These are phyloP conservation scores for Lissonota sp. DNA, from an alignment of 2,888 invertebrate genomes.

Conservation along the genomic window DNA sequence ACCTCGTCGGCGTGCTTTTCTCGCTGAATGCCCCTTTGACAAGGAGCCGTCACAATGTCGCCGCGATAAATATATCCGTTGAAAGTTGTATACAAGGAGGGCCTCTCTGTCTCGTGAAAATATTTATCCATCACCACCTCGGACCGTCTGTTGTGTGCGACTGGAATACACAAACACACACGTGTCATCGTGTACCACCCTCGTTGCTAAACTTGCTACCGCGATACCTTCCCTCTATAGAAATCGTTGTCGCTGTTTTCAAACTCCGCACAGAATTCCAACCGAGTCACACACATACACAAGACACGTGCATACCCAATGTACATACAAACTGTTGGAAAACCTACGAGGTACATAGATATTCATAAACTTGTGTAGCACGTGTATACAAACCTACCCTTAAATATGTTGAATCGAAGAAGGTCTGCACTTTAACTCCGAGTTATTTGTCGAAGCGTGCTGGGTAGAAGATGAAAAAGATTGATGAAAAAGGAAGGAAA, in stretches of 20 bases:
- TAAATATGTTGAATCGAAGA: neutral
- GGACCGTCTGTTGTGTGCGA: conserved; percentile 30
- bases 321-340: no score
- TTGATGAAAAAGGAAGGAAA: neutral
- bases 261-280: conserved; percentile 30
- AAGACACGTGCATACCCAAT: neutral
- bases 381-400: no score
- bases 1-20: conserved; percentile 22
- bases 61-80: conserved; percentile 61
- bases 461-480: conserved; percentile 22
- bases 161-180: conserved; percentile 17
- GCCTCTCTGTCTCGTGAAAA: conserved; percentile 44
- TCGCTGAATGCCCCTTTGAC: conserved; percentile 56
- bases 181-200: conserved; percentile 10
- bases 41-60: conserved; percentile 59
- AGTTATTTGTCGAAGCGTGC: conserved; percentile 16
- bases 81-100: conserved; percentile 51
- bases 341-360: no score
- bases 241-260: conserved; percentile 44
- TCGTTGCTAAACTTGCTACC: conserved; percentile 28
- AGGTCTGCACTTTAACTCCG: conserved; percentile 16
- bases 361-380: no score
- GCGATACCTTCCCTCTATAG: conserved; percentile 39
- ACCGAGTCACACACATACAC: neutral
- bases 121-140: conserved; percentile 58